These are phyloP conservation scores for Harmothoe impar DNA, from an alignment of 2,888 invertebrate species.

Conservation along the genomic window DNA sequence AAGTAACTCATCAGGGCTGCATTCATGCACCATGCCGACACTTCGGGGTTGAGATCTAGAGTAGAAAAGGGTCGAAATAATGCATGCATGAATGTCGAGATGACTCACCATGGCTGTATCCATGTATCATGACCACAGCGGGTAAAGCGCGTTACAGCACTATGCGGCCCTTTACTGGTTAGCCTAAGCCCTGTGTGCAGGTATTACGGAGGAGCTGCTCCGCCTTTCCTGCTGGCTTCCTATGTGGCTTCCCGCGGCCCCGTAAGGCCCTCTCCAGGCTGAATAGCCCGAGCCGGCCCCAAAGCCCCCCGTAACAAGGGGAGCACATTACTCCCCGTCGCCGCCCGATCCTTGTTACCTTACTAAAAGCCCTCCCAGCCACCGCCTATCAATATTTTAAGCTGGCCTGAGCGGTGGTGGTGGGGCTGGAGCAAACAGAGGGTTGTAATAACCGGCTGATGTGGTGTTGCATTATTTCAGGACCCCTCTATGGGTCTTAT, in stretches of 20 bases:
- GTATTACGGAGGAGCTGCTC: neutral
- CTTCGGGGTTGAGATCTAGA: too few relatives aligned
- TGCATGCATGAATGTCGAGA: too few relatives aligned
- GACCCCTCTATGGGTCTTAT: too few relatives aligned
- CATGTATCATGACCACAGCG: too few relatives aligned
- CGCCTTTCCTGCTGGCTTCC: constrained; percentile 12
- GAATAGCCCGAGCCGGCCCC: neutral
- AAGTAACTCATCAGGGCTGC: too few relatives aligned
- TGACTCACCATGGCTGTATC: too few relatives aligned
- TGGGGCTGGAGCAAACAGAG: neutral
- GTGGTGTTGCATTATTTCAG: neutral
- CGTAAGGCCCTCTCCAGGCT: neutral
- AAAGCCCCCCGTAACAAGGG: constrained; percentile 1
- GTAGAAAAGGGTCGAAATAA: too few relatives aligned
- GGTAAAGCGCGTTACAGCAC: too few relatives aligned
- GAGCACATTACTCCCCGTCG: neutral
- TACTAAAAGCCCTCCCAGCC: neutral
- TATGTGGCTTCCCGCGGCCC: neutral
- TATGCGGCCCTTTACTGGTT: too few relatives aligned
- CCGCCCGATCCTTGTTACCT: constrained; percentile 3
- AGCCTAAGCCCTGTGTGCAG: neutral
- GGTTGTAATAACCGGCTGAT: neutral
- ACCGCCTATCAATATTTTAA: constrained; percentile 20
- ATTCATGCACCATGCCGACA: too few relatives aligned
- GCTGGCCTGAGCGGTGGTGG: neutral